Base-by-base conservation (phyloP, 2,888 invertebrate genomes). In the Torymus tubicola region DNA sequence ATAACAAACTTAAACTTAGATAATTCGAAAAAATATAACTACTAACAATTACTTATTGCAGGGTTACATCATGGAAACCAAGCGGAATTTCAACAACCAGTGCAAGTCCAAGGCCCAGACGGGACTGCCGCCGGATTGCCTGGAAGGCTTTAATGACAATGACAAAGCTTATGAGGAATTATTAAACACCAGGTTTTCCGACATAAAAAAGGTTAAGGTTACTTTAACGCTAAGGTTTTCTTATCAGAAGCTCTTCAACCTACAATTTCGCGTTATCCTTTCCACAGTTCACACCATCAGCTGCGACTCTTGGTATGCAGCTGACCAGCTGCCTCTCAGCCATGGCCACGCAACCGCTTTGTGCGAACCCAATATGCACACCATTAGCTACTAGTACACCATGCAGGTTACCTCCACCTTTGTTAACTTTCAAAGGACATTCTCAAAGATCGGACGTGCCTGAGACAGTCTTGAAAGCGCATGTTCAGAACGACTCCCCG, bases 191-290 rank as follows among this genome's bases (percentile, higher is more conserved):
- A 18, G 71, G 55, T 76, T 57, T 11, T 8, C 10, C 11, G 55
- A 21, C 55, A 67, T 80, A 24, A 80, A 67, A 65, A 76, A 76
- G 68, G 80, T 80, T 55, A 53, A 12, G 2, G 5, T 11, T 57
- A 14, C 18, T 14, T 52, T 55, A 21, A 53, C 10, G 1, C 14
- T 52, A 16, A n/a, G 11, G 21, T 8, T 31, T 21, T 2, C 12
- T 61, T 61, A 57, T 60, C 4, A 4, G 4, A 8, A 60, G 12
- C 21, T 24, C 12, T 24, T 24, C 16, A 2, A 42, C 16, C 13
- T 50, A 60, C 42, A 42, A 70, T 16, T 42, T 12, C n/a, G 21
- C 1, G 14, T 74, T 13, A 8, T 31, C 31, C 5, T 31, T 73
- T 65, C 57, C 61, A 24, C 53, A 67, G 76, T 69, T 69, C 42